Percentiles rank a stretch among this genome's conserved stretches.
Conservation (phyloP, 2,113 vertebrate species). For the Equus quagga region DNA sequence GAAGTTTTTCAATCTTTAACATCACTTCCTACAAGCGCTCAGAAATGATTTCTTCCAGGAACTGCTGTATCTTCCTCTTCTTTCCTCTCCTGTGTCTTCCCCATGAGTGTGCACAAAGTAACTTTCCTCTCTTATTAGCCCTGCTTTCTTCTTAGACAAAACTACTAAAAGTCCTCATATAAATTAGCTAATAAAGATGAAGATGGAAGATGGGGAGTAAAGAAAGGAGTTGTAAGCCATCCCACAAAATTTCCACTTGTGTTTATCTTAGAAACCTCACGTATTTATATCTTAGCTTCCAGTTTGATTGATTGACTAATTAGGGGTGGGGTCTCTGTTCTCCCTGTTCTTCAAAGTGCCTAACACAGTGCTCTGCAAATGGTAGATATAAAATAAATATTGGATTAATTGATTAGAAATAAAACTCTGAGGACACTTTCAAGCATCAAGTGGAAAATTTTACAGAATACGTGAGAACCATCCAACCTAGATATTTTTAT, state of each 20-base stretch:
- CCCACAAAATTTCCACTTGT: neutral
- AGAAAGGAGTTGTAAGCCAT: neutral
- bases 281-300: neutral
- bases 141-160: conserved; percentile 11
- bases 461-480: neutral
- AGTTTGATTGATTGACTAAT: neutral
- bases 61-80: neutral
- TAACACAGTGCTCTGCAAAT: neutral
- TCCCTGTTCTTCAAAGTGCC: neutral
- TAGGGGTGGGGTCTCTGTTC: neutral
- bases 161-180: neutral
- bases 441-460: conserved; percentile 5
- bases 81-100: neutral
- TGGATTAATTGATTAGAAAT: conserved; percentile 6
- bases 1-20: neutral
- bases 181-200: conserved; percentile 25
- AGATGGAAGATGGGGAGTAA: neutral
- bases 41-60: neutral
- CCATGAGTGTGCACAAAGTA: neutral
- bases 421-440: neutral
- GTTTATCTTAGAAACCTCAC: neutral
- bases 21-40: neutral
- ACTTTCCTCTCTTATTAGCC: neutral
- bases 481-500: neutral
- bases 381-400: neutral